Evolutionary conservation across 2,888 invertebrate genomes (phyloP), one percentile per base, ranked within the genome.

Genomic region (Sphinx pinastri): DNA sequence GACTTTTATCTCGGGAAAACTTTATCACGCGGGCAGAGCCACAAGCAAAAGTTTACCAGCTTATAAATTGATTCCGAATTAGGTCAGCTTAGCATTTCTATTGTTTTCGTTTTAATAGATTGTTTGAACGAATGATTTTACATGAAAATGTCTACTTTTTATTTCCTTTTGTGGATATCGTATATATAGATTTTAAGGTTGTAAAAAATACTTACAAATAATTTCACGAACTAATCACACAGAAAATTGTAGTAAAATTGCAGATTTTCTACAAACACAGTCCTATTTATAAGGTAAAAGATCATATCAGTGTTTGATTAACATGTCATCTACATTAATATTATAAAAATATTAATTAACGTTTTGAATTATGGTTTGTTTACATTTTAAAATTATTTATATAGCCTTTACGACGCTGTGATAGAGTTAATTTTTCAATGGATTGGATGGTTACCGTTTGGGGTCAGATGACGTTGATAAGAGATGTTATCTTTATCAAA

Each of bases 401-500:
- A 67, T 25, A 3, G 12, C 2, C 49, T 10, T 67, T 55, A 47
- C 12, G 3, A 1, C 13, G 6, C 54, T 54, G 58, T 16, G 8
- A 66, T 70, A 67, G 55, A 31, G 66, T 8, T n/a, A 11, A 45
- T 63, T 63, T 49, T 63, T 19, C 47, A 47, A 49, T 6, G 12
- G 58, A 70, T 57, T 19, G 51, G 7, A 51, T 6, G 11, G 10
- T 2, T 13, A 8, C 12, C 16, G 55, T 38, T 54, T 45, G 60
- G 16, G 59, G 54, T 67, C 57, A 75, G 73, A 74, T 78, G 68
- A 49, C 68, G 51, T 51, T 63, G 70, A 79, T 76, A 73, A 77
- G 57, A 76, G 78, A 80, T 80, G 63, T 4, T 74, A 80, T 79
- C 75, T 73, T 57, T 55, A 52, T 60, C n/a, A 69, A 59, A 72